Evolutionary conservation across 2,113 vertebrate genomes (phyloP).

Genomic region (Ondatra zibethicus): DNA sequence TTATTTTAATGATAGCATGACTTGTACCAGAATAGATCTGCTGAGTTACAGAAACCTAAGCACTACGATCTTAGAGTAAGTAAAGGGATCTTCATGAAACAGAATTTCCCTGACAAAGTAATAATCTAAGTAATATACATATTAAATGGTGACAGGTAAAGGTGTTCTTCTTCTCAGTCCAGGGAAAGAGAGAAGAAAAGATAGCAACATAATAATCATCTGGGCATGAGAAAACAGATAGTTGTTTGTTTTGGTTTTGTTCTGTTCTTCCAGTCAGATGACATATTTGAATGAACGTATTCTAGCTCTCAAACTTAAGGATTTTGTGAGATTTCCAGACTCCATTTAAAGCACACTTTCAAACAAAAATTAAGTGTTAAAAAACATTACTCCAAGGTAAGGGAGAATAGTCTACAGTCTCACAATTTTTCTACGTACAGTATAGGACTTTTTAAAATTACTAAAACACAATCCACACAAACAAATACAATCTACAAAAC

Average conservation of each 20-base stretch:
- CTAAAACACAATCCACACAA: background rate
- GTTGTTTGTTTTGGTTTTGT: background rate
- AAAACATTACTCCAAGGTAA: slow-evolving; percentile 30
- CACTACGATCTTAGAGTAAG: slow-evolving; percentile 21
- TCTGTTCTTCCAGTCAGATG: background rate
- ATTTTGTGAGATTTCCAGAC: background rate
- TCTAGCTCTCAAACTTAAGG: slow-evolving; percentile 37
- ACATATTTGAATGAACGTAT: slow-evolving; percentile 36
- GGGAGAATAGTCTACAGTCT: slow-evolving; percentile 1
- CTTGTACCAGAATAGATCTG: background rate
- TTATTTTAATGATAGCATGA: slow-evolving; percentile 19
- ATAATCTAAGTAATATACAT: background rate
- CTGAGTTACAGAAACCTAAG: slow-evolving; percentile 37
- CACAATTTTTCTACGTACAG: background rate
- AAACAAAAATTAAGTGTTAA: slow-evolving; percentile 42
- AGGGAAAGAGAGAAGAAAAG: background rate
- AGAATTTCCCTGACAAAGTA: slow-evolving; percentile 42
- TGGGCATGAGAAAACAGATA: background rate
- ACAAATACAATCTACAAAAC: background rate
- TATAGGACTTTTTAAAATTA: slow-evolving; percentile 16
- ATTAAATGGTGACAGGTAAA: background rate
- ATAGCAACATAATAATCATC: background rate
- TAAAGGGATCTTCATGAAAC: slow-evolving; percentile 9
- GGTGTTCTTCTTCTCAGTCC: background rate
- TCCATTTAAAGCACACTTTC: slow-evolving; percentile 18